Base-by-base conservation (phyloP, 2,797 vertebrate genomes). In the Tapirus indicus region DNA sequence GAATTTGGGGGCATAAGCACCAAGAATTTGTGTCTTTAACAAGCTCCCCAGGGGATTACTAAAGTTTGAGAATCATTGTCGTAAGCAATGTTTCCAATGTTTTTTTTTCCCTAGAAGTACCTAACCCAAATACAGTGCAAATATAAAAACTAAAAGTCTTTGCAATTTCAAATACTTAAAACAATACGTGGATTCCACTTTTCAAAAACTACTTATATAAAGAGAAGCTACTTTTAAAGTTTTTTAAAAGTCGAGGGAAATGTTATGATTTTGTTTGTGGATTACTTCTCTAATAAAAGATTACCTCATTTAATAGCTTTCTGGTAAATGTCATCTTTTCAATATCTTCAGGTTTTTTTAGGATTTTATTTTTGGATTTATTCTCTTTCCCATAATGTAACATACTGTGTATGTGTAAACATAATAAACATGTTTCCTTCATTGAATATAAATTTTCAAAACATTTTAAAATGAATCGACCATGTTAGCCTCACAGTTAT, bases 401-500 rank as follows among this genome's bases (percentile, higher is more conserved):
- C 44, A 68, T 84, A 71, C 20, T 69, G 1, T 60, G 11, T 86
- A n/a, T 88, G 16, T 69, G 10, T 56, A 88, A 41, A 71, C 25
- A 91, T 90, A 88, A 47, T 49, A 47, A 90, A 47, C 32, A 68
- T 97, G 27, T 58, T 91, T 94, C 7, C 20, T 88, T 94, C 49
- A 60, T 72, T 95, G 54, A 85, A 78, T 87, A 47, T 88, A 84
- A 88, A 95, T 91, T 96, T 90, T 75, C 71, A 93, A 64, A 93
- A 86, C 7, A n/a, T 69, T 64, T 80, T 25, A 66, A 93, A 91
- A 93, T 96, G 13, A 47, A 47, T 77, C 12, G 38, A 41, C 25
- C 79, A 85, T 90, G 6, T 87, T 75, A 94, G 54, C 18, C 27
- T 96, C 25, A 20, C 58, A 72, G 11, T 89, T 69, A 62, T 29